Evolutionary conservation across 2,113 vertebrate species (phyloP), one percentile per base, ranked within the genome.

Genomic region (Dendropsophus ebraccatus): DNA sequence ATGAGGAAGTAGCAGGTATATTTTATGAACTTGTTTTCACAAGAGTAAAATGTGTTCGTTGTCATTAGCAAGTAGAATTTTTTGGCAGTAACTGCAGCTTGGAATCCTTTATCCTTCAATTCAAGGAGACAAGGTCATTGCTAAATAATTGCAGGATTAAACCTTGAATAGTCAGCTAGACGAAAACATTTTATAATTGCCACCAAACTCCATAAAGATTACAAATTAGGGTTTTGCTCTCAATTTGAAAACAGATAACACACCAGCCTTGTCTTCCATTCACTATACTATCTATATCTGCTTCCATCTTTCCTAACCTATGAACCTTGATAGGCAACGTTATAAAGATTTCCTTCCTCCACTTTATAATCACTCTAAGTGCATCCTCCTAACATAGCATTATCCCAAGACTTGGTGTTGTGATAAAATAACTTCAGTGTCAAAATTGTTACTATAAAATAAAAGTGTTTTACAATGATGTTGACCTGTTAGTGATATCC

Each of bases 81-180:
- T 76, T 76, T 76, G 45, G 73, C 73, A 76, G n/a, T 6, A 76
- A 16, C 47, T 28, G 73, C 45, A 52, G 21, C 47, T 30, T 76
- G 47, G 25, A 76, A 76, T 76, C 47, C 41, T 76, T 76, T 11
- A 76, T 76, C 73, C 41, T 76, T 76, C 73, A 30, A 76, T 76
- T 50, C 45, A 76, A 13, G n/a, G 47, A 49, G 47, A 76, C 45
- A 76, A 76, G 73, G 73, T 76, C 41, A 30, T 52, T 52, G 73
- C 45, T 30, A 76, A 50, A 76, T 50, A 52, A 76, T 52, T 49
- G 45, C n/a, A 52, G n/a, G 73, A 76, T 50, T 50, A 50, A 76
- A 50, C 45, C 47, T 76, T 30, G 47, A 52, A 76, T 76, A 76
- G 73, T 49, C 47, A 28, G 73, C 47, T 50, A 76, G 73, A 76